Base-by-base conservation (phyloP, 2,888 invertebrate genomes). In the Pristionchus maxplancki region DNA sequence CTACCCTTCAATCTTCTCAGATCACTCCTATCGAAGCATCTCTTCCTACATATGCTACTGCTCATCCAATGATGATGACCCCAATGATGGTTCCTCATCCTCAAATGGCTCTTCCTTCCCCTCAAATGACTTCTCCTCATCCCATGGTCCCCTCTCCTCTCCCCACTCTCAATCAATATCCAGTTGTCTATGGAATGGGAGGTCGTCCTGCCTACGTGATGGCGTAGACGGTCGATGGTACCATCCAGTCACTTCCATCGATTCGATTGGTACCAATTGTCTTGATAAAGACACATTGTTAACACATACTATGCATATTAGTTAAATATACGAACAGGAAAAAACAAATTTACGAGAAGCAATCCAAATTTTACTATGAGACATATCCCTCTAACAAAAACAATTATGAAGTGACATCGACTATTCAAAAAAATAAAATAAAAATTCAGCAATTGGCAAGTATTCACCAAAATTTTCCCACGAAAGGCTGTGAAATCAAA, bases 281-380 rank as follows among this genome's bases (percentile, higher is more conserved):
- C 17, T 78, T 17, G n/a, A 78, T 78, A 78, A 78, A 71, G 37
- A 78, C 78, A 48, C 78, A 15, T 78, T 78, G 78, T 78, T 78
- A 34, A 78, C 44, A 78, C 44, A n/a, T 78, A 17, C 31, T 67
- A 15, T 15, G 13, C n/a, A n/a, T n/a, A n/a, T n/a, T n/a, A 17
- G 31, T 20, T 31, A 34, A 17, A 17, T 67, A 67, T 1, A 67
- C 31, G 31, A 34, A 31, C 34, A 31, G 31, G 31, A 67, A 34
- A 15, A 24, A 67, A 34, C 31, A 67, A 15, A 53, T 17, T 53
- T 48, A 48, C 44, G 11, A 53, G 11, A 17, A 53, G 53, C 3
- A 53, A n/a, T n/a, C n/a, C n/a, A n/a, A n/a, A n/a, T n/a, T n/a
- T n/a, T n/a, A n/a, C n/a, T n/a, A n/a, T n/a, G n/a, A n/a, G n/a